Conservation (phyloP, 1,140 invertebrate genomes). For the Bombus polaris region DNA sequence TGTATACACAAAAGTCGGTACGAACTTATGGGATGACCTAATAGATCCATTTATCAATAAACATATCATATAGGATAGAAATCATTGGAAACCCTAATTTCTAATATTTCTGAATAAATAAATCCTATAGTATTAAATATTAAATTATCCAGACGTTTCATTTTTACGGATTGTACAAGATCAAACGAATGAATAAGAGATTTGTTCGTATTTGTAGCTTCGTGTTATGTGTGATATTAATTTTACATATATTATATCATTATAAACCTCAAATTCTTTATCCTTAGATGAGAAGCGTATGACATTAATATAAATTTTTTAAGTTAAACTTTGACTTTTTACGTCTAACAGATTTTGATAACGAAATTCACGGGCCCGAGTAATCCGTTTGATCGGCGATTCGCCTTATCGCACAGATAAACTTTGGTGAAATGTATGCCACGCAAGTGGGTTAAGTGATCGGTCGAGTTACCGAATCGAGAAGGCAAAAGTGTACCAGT, state of each 20-base stretch:
- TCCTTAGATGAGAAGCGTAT: neutral
- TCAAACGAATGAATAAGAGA: neutral
- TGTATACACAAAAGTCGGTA: no score
- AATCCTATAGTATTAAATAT: neutral
- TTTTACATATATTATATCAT: no score
- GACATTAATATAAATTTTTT: neutral
- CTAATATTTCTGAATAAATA: no score
- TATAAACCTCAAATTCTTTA: no score
- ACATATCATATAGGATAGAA: no score
- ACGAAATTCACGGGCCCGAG: neutral
- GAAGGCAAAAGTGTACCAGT: neutral
- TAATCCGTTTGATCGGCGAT: no score
- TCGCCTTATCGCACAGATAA: neutral
- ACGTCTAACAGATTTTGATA: neutral
- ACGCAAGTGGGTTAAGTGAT: slow-evolving; percentile 19
- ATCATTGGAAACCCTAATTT: no score
- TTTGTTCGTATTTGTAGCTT: no score
- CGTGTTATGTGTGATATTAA: no score
- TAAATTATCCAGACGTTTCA: neutral
- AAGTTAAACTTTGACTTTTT: no score
- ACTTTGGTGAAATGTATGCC: slow-evolving; percentile 1
- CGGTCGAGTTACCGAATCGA: neutral
- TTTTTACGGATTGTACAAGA: neutral
- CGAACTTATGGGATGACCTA: no score
- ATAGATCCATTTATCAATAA: no score